phyloP scores from a whole-genome alignment of 2,113 vertebrate genomes.

The Mobula birostris region DNA sequence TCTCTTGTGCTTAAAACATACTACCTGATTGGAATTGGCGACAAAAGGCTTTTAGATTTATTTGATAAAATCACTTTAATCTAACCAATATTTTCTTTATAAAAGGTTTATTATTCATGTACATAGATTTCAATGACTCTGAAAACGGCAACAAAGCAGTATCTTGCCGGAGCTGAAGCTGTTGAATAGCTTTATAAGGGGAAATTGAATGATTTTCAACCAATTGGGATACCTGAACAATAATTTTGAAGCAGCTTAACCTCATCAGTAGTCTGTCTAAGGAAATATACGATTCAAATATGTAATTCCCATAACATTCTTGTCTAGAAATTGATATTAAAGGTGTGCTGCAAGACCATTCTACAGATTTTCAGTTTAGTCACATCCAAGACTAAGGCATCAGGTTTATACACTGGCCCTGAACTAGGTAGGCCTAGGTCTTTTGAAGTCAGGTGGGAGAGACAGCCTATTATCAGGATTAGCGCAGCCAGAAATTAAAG shows the following conservation, averaged over 20 bases:
- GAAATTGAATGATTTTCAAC: not conserved
- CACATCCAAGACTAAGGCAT: too few relatives aligned
- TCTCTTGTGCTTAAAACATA: not conserved
- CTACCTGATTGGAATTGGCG: not conserved
- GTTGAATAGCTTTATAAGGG: not conserved
- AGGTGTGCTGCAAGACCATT: too few relatives aligned
- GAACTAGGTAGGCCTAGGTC: too few relatives aligned
- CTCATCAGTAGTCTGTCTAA: not conserved
- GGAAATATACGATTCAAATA: not conserved
- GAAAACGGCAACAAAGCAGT: not conserved
- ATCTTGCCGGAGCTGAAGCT: not conserved
- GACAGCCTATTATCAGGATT: too few relatives aligned
- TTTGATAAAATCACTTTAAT: not conserved
- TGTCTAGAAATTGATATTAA: too few relatives aligned
- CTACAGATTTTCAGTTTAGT: too few relatives aligned
- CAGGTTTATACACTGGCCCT: too few relatives aligned
- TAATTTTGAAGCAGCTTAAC: not conserved
- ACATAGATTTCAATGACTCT: not conserved
- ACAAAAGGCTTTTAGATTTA: not conserved
- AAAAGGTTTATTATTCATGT: not conserved
- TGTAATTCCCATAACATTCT: not conserved
- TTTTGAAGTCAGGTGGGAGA: too few relatives aligned
- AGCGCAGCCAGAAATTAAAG: too few relatives aligned
- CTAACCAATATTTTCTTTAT: not conserved
- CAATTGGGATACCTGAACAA: not conserved